Base-by-base conservation (phyloP, 2,113 vertebrate genomes). In the Nymphicus hollandicus region DNA sequence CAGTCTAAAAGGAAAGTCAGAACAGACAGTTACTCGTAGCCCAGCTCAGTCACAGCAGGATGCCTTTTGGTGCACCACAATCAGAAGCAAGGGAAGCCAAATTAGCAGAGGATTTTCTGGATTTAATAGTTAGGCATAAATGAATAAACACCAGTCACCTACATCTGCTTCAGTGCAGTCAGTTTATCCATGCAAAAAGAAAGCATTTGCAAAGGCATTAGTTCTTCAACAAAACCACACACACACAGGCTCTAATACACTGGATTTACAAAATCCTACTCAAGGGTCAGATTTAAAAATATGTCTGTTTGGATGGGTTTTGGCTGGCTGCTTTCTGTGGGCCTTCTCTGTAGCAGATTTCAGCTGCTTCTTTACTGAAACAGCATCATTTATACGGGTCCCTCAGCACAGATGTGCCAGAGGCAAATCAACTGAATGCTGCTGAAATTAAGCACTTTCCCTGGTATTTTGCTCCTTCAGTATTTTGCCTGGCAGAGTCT, bases 1-100 rank as follows among this genome's bases (percentile, higher is more conserved):
- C 99, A 2, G 99, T 99, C 99, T 99, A 25, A 80, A 96, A 95
- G 80, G 66, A 89, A 70, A 89, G 65, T 44, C 90, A 91, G 70
- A 73, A 88, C 23, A 76, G 37, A 50, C 31, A 81, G 49, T 95
- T 79, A 91, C 64, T 70, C 47, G 14, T 69, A 66, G 77, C 60
- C 77, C 66, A 79, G 63, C 58, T 19, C 22, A 1, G 63, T 46
- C 1, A 0, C 68, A 83, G 61, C 4, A 6, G 29, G 43, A 88
- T 74, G 58, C 25, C 25, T 83, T 83, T 20, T 39, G 39, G 71
- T 60, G 63, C 76, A 83, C 66, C 81, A 11, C 47, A 66, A 5
- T 7, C 55, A 37, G 71, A 94, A 81, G 68, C 28, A 60, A 50
- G 33, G 56, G 46, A 94, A 83, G 50, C 29, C 68, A 94, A 92